Evolutionary conservation across 2,113 vertebrate species (phyloP).

Genomic region (Psophia crepitans): DNA sequence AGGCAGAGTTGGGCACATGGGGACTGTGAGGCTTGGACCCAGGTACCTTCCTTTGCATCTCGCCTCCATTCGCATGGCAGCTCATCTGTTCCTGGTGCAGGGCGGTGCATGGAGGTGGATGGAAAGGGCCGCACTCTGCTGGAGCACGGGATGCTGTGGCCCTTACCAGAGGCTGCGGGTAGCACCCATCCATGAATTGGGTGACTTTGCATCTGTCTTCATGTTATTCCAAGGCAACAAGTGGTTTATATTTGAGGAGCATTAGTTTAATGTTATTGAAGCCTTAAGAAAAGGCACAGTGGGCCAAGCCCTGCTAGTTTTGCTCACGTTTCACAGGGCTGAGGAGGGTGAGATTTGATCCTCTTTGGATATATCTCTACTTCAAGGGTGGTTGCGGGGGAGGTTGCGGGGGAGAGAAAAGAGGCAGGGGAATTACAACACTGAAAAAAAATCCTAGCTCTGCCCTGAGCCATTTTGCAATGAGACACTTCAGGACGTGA

Average conservation of each 20-base stretch:
- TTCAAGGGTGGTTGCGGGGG: background rate
- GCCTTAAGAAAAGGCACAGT: background rate
- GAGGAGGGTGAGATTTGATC: constrained; percentile 16
- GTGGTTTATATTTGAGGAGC: constrained; percentile 2
- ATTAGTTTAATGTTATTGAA: background rate
- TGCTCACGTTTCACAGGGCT: background rate
- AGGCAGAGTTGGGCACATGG: background rate
- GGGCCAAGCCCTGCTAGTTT: background rate
- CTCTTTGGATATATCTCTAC: background rate
- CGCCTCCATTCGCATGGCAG: fast-evolving
- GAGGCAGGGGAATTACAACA: constrained; percentile 2
- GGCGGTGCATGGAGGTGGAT: fast-evolving
- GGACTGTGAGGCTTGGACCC: background rate
- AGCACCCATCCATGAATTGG: fast-evolving
- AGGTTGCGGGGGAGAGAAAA: background rate
- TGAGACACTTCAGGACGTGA: background rate
- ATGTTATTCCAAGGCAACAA: background rate
- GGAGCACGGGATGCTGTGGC: background rate
- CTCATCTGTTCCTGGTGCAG: background rate
- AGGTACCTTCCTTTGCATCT: background rate
- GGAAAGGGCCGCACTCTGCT: background rate
- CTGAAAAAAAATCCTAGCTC: background rate
- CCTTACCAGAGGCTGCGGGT: background rate
- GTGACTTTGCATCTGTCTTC: background rate
- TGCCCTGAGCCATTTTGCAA: background rate